Evolutionary conservation across 2,888 invertebrate genomes (phyloP).

Genomic region (Acronicta psi): DNA sequence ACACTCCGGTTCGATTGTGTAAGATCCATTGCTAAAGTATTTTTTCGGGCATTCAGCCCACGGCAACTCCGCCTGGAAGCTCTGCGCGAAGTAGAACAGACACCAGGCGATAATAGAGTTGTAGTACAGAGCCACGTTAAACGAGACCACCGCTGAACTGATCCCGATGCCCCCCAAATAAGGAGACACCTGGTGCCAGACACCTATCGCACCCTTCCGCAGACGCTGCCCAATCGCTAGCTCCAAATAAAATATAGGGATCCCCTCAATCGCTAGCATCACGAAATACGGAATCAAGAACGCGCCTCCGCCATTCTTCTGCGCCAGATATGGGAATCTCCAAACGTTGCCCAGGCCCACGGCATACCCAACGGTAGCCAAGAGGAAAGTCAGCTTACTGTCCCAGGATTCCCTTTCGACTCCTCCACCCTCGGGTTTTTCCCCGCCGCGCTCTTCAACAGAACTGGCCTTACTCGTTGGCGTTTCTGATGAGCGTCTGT

Average conservation of each 20-base stretch:
- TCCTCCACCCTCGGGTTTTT: slow-evolving; percentile 91
- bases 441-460: slow-evolving; percentile 90
- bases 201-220: slow-evolving; percentile 97
- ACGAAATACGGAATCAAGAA: slow-evolving; percentile 98
- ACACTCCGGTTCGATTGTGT: slow-evolving; percentile 94
- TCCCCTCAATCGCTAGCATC: slow-evolving; percentile 97
- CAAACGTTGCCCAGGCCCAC: slow-evolving; percentile 98
- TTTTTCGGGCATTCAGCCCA: slow-evolving; percentile 97
- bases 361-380: slow-evolving; percentile 98
- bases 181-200: slow-evolving; percentile 98
- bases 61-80: slow-evolving; percentile 96
- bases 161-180: slow-evolving; percentile 97
- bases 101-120: slow-evolving; percentile 99
- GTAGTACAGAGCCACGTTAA: slow-evolving; percentile 98
- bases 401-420: slow-evolving; percentile 97
- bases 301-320: slow-evolving; percentile 98
- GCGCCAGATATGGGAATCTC: slow-evolving; percentile 98
- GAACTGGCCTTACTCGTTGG: slow-evolving; percentile 90
- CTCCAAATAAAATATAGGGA: slow-evolving; percentile 98
- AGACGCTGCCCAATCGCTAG: slow-evolving; percentile 97
- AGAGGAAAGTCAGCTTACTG: slow-evolving; percentile 96
- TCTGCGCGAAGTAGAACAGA: slow-evolving; percentile 97
- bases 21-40: slow-evolving; percentile 94
- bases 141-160: slow-evolving; percentile 98
- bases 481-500: slow-evolving; percentile 78